These are phyloP conservation scores for Neogobius melanostomus DNA, from an alignment of 2,113 vertebrate species.

Conservation along the genomic window DNA sequence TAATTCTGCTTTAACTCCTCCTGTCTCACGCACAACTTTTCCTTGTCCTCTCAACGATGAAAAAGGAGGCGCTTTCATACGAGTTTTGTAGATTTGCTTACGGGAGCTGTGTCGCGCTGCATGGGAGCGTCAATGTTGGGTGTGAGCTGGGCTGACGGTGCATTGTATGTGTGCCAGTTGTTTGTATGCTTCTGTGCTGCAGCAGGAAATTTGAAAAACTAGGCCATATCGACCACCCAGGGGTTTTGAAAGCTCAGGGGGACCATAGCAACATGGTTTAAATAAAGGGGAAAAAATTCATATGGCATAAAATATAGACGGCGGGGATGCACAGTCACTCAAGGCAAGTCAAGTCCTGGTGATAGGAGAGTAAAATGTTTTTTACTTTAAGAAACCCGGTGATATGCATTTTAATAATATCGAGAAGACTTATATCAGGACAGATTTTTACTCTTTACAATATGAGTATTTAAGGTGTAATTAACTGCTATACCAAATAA, in stretches of 20 bases:
- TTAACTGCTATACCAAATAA: no score
- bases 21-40: conserved; percentile 26
- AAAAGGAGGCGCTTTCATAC: conserved; percentile 47
- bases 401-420: no score
- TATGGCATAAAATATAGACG: conserved; percentile 44
- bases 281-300: conserved; percentile 58
- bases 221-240: conserved; percentile 76
- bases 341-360: no score
- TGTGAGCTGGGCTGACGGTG: conserved; percentile 50
- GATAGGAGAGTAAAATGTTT: no score
- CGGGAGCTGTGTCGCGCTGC: conserved; percentile 21
- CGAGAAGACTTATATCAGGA: no score
- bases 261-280: conserved; percentile 67
- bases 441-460: no score
- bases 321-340: conserved; percentile 16
- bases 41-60: conserved; percentile 30
- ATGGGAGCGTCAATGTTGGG: conserved; percentile 7
- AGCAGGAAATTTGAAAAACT: conserved; percentile 70
- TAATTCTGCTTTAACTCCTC: conserved; percentile 54
- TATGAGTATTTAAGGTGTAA: no score
- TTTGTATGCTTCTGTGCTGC: conserved; percentile 63
- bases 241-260: conserved; percentile 73
- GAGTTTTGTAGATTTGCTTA: conserved; percentile 46
- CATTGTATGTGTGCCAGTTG: conserved; percentile 64
- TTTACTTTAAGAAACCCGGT: no score